These are phyloP conservation scores for Alfaro cultratus DNA, from an alignment of 2,797 vertebrate species.

Conservation along the genomic window DNA sequence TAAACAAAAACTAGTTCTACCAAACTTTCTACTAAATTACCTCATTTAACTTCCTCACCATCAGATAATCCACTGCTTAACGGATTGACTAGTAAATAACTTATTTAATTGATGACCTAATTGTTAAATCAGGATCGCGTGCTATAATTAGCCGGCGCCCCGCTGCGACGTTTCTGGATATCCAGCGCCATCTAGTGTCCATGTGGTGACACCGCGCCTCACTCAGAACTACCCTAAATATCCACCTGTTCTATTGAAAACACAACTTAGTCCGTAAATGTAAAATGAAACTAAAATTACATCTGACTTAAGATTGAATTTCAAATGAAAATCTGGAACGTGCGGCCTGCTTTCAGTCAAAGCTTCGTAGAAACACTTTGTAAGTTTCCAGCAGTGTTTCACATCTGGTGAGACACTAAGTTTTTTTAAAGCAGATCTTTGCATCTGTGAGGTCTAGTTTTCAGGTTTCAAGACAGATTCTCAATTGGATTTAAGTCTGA, in stretches of 20 bases:
- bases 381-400: background rate
- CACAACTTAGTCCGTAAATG: background rate
- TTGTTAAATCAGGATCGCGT: background rate
- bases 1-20: background rate
- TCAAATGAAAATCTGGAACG: background rate
- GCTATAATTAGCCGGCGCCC: background rate
- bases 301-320: background rate
- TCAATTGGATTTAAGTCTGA: background rate
- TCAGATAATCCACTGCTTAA: background rate
- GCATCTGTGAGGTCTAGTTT: background rate
- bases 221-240: background rate
- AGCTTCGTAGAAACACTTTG: background rate
- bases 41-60: background rate
- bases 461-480: background rate
- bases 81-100: background rate
- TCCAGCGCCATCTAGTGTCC: constrained; percentile 22
- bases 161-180: background rate
- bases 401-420: background rate
- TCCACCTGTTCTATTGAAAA: background rate
- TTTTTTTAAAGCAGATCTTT: background rate
- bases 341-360: background rate
- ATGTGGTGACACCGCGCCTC: too few species aligned
- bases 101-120: constrained; percentile 12
- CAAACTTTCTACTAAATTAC: background rate
- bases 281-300: background rate